Evolutionary conservation across 2,113 vertebrate species (phyloP).

Genomic region (Malurus cyaneus): DNA sequence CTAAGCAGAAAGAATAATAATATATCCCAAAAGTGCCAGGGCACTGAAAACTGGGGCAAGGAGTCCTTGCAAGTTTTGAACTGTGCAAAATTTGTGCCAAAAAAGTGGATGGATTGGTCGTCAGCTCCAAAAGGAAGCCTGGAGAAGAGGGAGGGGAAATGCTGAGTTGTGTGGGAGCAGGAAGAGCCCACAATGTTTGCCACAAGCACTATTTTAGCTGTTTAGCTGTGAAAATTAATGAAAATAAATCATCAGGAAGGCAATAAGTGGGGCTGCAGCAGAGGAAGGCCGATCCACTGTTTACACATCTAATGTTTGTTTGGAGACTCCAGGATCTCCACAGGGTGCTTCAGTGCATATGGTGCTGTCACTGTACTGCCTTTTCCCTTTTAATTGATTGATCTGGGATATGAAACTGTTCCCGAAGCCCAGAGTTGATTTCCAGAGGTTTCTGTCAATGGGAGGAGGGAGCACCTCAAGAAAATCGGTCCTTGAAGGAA

Average conservation of each 20-base stretch:
- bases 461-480: neutral
- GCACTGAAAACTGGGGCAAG: neutral
- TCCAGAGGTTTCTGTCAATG: neutral
- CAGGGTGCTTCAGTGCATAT: constrained; percentile 18
- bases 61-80: neutral
- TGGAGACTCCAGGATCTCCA: neutral
- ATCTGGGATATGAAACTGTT: neutral
- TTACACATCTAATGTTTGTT: constrained; percentile 52
- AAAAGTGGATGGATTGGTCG: neutral
- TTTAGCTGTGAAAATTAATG: constrained; percentile 25
- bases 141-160: neutral
- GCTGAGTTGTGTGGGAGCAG: neutral
- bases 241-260: constrained; percentile 26
- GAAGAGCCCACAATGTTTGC: neutral
- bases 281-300: neutral
- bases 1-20: neutral
- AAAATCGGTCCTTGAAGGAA: neutral
- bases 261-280: neutral
- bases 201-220: neutral
- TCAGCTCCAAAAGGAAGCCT: neutral
- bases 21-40: neutral
- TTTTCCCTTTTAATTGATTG: neutral
- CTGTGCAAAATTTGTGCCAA: neutral
- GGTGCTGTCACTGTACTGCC: constrained; percentile 11
- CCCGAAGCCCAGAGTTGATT: neutral